Percentiles rank a stretch among this genome's conserved stretches.
These are phyloP conservation scores for Tetramorium simillimum DNA, from an alignment of 1,140 invertebrate species.

Conservation along the genomic window DNA sequence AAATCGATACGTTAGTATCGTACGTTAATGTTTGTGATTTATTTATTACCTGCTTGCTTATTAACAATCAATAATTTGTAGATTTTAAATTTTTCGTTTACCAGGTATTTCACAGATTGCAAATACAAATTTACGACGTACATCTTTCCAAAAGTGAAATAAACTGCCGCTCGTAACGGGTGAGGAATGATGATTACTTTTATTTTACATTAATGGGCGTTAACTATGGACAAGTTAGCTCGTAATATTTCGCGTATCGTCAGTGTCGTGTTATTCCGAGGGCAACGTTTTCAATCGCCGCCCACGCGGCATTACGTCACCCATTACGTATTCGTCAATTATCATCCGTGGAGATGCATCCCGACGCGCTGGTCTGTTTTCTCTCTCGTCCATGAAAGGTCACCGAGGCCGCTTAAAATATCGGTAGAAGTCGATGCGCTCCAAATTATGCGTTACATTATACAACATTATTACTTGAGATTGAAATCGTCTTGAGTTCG, in stretches of 20 bases:
- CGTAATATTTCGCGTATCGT: not conserved
- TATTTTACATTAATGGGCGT: not conserved
- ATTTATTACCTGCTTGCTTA: not conserved
- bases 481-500: not conserved
- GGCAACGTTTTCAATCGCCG: conserved; percentile 12
- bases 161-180: not conserved
- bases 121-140: not conserved
- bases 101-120: not conserved
- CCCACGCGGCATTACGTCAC: conserved; percentile 28
- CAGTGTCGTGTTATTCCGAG: not conserved
- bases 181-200: not conserved
- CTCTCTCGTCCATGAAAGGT: conserved; percentile 42
- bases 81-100: not conserved
- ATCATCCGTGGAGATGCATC: conserved; percentile 28
- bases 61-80: not conserved
- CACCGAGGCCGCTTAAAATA: conserved; percentile 1
- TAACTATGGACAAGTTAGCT: not conserved
- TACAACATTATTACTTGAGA: not conserved
- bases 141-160: not conserved
- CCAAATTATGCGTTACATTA: not conserved
- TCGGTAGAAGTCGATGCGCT: conserved; percentile 21
- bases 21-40: not conserved
- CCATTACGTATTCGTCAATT: conserved; percentile 45
- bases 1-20: not conserved
- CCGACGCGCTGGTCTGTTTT: conserved; percentile 25